Percentiles rank a stretch among this genome's conserved stretches.
Evolutionary conservation across 2,888 invertebrate species (phyloP).

Genomic region (Polyploca ridens): DNA sequence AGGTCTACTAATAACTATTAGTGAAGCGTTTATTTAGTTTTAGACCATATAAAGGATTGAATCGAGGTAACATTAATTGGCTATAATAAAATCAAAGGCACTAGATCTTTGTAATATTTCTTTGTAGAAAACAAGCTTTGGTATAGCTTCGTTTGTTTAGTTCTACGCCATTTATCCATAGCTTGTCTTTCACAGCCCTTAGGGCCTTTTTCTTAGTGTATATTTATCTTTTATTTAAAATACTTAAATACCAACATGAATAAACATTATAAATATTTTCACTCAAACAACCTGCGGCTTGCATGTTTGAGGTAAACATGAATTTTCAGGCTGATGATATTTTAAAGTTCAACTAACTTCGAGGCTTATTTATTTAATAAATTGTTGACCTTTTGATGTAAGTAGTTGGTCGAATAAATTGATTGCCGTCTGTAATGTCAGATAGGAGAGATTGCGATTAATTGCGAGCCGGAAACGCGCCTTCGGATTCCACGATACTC

Average conservation of each 20-base stretch:
- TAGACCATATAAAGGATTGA: background rate
- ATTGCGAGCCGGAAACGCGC: conserved; percentile 35
- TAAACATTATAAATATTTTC: too few species aligned
- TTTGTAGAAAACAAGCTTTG: too few species aligned
- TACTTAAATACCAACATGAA: too few species aligned
- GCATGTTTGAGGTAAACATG: too few species aligned
- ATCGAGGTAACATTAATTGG: background rate
- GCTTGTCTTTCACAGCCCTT: too few species aligned
- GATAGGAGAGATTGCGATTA: conserved; percentile 35
- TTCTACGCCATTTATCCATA: too few species aligned
- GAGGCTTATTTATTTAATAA: conserved; percentile 11
- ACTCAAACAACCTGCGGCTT: too few species aligned
- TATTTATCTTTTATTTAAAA: too few species aligned
- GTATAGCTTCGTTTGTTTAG: too few species aligned
- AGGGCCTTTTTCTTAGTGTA: too few species aligned
- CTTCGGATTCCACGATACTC: background rate
- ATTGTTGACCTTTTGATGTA: conserved; percentile 35
- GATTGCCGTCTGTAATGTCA: conserved; percentile 20
- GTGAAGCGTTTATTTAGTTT: too few species aligned
- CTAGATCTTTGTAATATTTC: background rate
- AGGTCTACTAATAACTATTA: too few species aligned
- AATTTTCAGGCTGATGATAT: background rate
- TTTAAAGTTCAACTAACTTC: background rate
- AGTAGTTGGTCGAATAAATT: conserved; percentile 24
- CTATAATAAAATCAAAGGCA: background rate